A percentile compares a stretch with the other conserved stretches of the same genome.
Conservation (phyloP, 2,888 invertebrate genomes). For the Leptogaster cylindrica region DNA sequence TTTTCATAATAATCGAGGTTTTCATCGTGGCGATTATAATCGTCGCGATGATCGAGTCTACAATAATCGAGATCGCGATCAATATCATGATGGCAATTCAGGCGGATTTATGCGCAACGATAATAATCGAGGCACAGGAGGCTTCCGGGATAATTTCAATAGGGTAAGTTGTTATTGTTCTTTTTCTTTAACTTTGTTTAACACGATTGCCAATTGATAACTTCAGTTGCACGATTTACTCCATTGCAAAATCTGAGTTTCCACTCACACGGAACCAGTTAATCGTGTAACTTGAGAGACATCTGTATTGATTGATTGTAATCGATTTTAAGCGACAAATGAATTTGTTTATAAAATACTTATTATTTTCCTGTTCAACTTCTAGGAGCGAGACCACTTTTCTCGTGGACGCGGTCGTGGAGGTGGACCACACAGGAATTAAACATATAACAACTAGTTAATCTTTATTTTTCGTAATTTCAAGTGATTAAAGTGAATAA, state of each 20-base stretch:
- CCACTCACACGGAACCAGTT: no score
- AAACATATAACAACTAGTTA: constrained; percentile 36
- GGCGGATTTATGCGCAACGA: constrained; percentile 25
- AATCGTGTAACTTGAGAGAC: no score
- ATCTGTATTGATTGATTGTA: no score
- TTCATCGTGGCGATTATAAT: constrained; percentile 44
- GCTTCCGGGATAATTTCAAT: constrained; percentile 46
- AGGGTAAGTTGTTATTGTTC: constrained; percentile 44
- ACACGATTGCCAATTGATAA: no score
- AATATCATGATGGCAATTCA: constrained; percentile 39
- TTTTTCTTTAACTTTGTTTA: no score
- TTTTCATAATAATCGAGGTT: constrained; percentile 44
- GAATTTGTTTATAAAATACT: no score
- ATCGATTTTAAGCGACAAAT: no score
- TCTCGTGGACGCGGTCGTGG: constrained; percentile 39
- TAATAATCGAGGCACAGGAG: constrained; percentile 34
- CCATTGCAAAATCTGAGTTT: no score
- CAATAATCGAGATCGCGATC: constrained; percentile 45
- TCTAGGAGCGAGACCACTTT: constrained; percentile 46
- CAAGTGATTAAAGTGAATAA: constrained; percentile 39
- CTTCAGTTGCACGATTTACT: no score
- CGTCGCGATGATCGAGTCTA: constrained; percentile 45
- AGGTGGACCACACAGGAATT: constrained; percentile 42
- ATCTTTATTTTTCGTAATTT: constrained; percentile 29
- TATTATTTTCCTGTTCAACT: constrained; percentile 18